phyloP scores from a whole-genome alignment of 2,113 vertebrate genomes.

The Hippocampus abdominalis region DNA sequence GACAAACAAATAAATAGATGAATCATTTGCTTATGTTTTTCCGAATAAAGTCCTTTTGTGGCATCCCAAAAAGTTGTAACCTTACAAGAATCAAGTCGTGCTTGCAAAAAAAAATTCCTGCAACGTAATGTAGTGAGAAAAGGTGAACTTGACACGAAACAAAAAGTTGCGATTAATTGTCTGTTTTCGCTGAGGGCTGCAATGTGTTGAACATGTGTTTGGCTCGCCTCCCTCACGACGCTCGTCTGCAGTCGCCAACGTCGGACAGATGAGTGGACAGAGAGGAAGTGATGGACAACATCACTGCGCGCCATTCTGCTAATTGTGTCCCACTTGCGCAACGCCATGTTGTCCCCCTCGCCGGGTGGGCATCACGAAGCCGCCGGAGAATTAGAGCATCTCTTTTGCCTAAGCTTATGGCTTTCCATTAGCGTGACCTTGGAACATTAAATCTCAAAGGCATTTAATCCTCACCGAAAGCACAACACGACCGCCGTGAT shows the following conservation, averaged over 20 bases:
- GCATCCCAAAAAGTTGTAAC: too few relatives aligned
- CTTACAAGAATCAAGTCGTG: too few relatives aligned
- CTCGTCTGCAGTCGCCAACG: conserved; percentile 53
- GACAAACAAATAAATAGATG: too few relatives aligned
- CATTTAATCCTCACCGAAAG: conserved; percentile 50
- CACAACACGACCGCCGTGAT: conserved; percentile 27
- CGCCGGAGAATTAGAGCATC: conserved; percentile 35
- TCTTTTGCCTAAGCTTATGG: conserved; percentile 47
- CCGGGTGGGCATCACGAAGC: conserved; percentile 24
- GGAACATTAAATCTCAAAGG: conserved; percentile 53
- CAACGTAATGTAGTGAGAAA: too few relatives aligned
- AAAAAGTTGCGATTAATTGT: conserved; percentile 71
- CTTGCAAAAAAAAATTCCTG: too few relatives aligned
- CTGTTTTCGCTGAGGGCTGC: conserved; percentile 54
- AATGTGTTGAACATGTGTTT: conserved; percentile 74
- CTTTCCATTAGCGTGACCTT: conserved; percentile 55
- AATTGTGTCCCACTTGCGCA: conserved; percentile 27
- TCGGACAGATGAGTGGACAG: conserved; percentile 8
- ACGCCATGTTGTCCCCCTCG: conserved; percentile 24
- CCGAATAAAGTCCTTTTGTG: too few relatives aligned
- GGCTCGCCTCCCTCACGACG: conserved; percentile 48
- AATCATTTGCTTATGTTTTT: too few relatives aligned
- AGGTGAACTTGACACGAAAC: too few relatives aligned
- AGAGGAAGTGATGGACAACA: not conserved
- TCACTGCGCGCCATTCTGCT: conserved; percentile 6